phyloP scores from a whole-genome alignment of 1,140 invertebrate genomes.

The Periplaneta americana region DNA sequence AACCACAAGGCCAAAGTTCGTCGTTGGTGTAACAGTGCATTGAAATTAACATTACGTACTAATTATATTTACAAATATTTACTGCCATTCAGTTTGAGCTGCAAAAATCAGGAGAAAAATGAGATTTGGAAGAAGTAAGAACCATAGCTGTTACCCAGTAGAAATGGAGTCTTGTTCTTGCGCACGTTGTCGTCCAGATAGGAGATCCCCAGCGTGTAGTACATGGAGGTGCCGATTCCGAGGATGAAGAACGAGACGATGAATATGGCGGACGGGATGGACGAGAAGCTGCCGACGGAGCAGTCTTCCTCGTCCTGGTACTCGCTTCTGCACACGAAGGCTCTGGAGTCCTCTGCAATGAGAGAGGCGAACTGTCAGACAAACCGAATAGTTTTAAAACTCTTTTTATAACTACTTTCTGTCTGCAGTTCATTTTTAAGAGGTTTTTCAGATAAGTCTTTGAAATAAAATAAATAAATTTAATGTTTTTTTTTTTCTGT shows the following conservation, averaged over 20 bases:
- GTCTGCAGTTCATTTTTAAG: no score
- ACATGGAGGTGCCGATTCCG: conserved; percentile 19
- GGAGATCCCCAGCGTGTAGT: conserved; percentile 29
- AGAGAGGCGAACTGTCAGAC: not conserved
- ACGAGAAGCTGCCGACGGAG: conserved; percentile 35
- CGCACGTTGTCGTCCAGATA: conserved; percentile 32
- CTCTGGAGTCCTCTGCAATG: not conserved
- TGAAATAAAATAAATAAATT: no score
- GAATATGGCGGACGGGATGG: not conserved
- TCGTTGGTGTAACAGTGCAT: not conserved
- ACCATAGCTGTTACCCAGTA: conserved; percentile 26
- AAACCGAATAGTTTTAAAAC: no score
- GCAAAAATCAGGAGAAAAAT: no score
- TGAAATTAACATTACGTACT: not conserved
- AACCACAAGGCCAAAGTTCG: no score
- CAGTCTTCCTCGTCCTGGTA: conserved; percentile 32
- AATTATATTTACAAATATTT: no score
- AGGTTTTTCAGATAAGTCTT: no score
- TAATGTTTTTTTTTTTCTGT: no score
- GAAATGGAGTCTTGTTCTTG: conserved; percentile 27
- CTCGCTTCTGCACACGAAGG: not conserved
- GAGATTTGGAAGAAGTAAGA: no score
- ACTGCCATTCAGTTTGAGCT: no score
- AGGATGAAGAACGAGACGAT: not conserved
- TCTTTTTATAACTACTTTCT: no score